A percentile compares a stretch with the other conserved stretches of the same genome.
These are phyloP conservation scores for Trissonchulus sp. DNA, from an alignment of 2,888 invertebrate genomes.

Conservation along the genomic window DNA sequence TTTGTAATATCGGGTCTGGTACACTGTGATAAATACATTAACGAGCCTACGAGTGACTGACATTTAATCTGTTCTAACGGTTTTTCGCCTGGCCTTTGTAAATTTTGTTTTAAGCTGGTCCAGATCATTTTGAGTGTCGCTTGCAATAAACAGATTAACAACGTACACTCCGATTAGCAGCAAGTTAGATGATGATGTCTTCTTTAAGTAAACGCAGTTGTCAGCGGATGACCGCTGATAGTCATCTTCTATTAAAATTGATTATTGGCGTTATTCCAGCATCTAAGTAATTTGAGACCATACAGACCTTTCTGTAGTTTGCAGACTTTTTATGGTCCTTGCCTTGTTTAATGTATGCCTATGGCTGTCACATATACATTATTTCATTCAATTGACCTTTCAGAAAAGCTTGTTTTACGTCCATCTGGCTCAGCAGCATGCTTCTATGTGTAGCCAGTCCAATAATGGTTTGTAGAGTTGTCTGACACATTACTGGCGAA, in stretches of 20 bases:
- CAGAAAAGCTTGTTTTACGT: slow-evolving; percentile 40
- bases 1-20: slow-evolving; percentile 30
- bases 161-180: not conserved
- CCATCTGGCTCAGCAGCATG: slow-evolving; percentile 38
- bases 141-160: not conserved
- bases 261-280: slow-evolving; percentile 38
- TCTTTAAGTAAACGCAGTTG: not conserved
- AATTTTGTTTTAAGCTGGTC: not conserved
- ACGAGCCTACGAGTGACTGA: slow-evolving; percentile 24
- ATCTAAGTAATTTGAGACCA: slow-evolving; percentile 35
- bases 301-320: slow-evolving; percentile 39
- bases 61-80: slow-evolving; percentile 8
- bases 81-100: not conserved
- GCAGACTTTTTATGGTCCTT: slow-evolving; percentile 36
- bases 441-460: slow-evolving; percentile 33
- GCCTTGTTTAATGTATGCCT: slow-evolving; percentile 35
- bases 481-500: slow-evolving; percentile 36
- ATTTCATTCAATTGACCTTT: slow-evolving; percentile 38
- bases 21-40: slow-evolving; percentile 21
- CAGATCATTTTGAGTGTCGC: not conserved
- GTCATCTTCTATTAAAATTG: slow-evolving; percentile 31
- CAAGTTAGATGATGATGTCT: not conserved
- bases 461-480: slow-evolving; percentile 36
- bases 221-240: not conserved
- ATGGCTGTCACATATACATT: slow-evolving; percentile 39